Conservation (phyloP, 64 coral and sea anemone genomes). For the Catalaphyllia jardinei region DNA sequence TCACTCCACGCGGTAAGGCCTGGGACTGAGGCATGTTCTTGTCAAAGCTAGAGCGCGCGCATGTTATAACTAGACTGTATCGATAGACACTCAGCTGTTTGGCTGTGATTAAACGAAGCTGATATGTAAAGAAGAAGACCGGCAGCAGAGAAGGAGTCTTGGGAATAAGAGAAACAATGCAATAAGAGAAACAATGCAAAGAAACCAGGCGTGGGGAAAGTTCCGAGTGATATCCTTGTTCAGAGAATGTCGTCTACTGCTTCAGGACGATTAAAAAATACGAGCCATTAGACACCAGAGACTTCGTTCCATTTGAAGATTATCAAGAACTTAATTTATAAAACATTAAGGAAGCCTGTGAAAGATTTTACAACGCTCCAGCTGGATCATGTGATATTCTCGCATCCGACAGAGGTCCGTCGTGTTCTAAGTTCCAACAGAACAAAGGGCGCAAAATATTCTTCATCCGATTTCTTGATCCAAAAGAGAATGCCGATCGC, state of each 20-base stretch:
- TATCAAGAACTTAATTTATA: conserved; percentile 41
- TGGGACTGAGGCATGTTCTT: too few species aligned
- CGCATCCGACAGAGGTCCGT: conserved; percentile 42
- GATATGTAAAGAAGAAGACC: background rate
- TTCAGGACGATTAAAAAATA: conserved; percentile 22
- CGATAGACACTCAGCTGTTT: background rate
- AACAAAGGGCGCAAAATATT: conserved; percentile 44
- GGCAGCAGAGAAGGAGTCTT: background rate
- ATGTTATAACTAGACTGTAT: too few species aligned
- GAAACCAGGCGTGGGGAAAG: background rate
- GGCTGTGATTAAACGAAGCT: background rate
- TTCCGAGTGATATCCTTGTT: background rate
- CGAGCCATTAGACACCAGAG: conserved; percentile 50
- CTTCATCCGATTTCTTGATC: background rate
- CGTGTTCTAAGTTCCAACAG: conserved; percentile 24
- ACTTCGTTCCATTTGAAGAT: conserved; percentile 50
- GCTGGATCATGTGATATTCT: conserved; percentile 50
- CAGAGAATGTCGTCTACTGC: background rate
- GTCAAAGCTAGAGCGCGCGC: too few species aligned
- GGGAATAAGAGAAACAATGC: background rate
- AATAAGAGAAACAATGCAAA: background rate
- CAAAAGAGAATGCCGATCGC: too few species aligned
- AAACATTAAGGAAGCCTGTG: conserved; percentile 57
- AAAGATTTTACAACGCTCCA: conserved; percentile 32
- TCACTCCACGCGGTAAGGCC: too few species aligned